Evolutionary conservation across 2,888 invertebrate genomes (phyloP), one percentile per base, ranked within the genome.

Genomic region (Thereva unica): DNA sequence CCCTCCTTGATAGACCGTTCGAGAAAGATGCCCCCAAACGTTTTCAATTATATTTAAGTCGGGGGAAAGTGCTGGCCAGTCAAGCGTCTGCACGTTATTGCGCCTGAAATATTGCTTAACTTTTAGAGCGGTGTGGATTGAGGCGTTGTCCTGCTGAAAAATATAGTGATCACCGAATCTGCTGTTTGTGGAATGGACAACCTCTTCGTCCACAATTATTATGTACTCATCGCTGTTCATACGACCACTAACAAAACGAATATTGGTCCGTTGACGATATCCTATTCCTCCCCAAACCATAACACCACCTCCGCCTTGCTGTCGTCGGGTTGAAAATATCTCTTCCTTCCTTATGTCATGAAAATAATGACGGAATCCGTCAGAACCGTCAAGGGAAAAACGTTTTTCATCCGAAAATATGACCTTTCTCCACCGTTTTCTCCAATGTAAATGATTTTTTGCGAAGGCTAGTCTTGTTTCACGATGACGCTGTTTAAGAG

Each of bases 41-140:
- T 47, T 9, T n/a, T 47, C 47, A 47, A 2, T 10, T 10, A 47
- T 47, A 12, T 47, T 47, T 47, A 47, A 2, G 1, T 47, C 47
- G 10, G 47, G 47, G 3, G 47, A 47, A 9, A 47, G 5, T 12
- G 47, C 47, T 47, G 47, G 47, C 47, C 12, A 47, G 12, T 47
- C 2, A 47, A 47, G 47, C 7, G 47, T 47, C n/a, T 47, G 47
- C n/a, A 47, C 47, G 5, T n/a, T 1, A 2, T 47, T 47, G 3
- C 3, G 47, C n/a, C 10, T 12, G 47, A 47, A 47, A 12, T 47
- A 47, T 10, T 47, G n/a, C n/a, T n/a, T n/a, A n/a, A n/a, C n/a
- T n/a, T n/a, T n/a, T n/a, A n/a, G n/a, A n/a, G n/a, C n/a, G n/a
- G 47, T 47, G 12, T 47, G 47, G 10, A 47, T 47, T 47, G 47